A percentile compares a stretch with the other conserved stretches of the same genome.
These are phyloP conservation scores for Rhynchomys soricoides DNA, from an alignment of 2,113 vertebrate genomes.

Conservation along the genomic window DNA sequence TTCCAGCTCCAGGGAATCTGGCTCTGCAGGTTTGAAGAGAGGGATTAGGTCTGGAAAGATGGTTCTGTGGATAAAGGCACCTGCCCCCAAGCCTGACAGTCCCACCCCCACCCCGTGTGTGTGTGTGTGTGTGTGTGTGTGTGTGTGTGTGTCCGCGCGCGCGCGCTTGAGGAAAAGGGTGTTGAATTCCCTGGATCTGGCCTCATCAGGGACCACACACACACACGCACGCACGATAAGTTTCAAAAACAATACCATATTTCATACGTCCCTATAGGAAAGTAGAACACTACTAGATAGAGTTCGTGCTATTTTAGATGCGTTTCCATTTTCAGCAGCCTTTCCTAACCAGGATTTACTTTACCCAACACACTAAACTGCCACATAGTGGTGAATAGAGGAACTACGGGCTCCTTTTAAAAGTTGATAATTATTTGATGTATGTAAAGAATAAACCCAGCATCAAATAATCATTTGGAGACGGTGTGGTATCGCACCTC, in stretches of 20 bases:
- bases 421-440: not conserved
- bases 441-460: slow-evolving; percentile 11
- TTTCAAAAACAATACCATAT: not conserved
- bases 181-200: not conserved
- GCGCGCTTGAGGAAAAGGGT: not conserved
- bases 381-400: slow-evolving; percentile 39
- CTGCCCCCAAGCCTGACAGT: not conserved
- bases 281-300: not conserved
- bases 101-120: too few relatives aligned
- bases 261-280: not conserved
- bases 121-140: not conserved
- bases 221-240: not conserved
- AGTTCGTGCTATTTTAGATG: not conserved
- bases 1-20: not conserved
- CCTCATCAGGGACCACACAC: too few relatives aligned
- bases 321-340: not conserved
- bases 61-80: not conserved
- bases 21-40: not conserved
- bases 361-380: slow-evolving; percentile 41
- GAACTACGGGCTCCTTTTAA: slow-evolving; percentile 40
- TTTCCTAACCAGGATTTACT: not conserved
- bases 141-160: not conserved
- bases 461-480: slow-evolving; percentile 25
- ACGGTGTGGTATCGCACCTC: not conserved
- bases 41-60: not conserved